Conservation (phyloP, 2,888 invertebrate genomes). For the Arrhopalites spinosus region DNA sequence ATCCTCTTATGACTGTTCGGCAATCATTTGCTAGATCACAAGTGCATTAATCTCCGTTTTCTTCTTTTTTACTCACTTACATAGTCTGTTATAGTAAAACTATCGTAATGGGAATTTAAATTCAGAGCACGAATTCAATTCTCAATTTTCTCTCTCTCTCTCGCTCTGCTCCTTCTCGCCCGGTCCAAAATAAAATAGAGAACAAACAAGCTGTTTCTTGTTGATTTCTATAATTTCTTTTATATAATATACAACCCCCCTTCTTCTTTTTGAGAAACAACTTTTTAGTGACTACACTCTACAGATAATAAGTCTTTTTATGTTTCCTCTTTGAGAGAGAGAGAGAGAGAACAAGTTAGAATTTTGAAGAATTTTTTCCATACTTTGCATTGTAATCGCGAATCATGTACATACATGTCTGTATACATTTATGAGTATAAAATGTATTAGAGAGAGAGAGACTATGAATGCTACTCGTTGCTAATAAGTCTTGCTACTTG, state of each 20-base stretch:
- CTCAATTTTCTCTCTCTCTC: not conserved
- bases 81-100: not conserved
- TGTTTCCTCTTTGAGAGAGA: no score
- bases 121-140: conserved; percentile 25
- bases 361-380: no score
- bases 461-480: no score
- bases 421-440: not conserved
- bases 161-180: not conserved
- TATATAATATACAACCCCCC: no score
- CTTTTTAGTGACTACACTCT: no score
- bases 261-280: no score
- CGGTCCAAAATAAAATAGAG: conserved; percentile 16
- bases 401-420: no score
- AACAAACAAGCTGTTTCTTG: conserved; percentile 5
- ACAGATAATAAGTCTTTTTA: no score
- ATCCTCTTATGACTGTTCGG: not conserved
- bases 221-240: conserved; percentile 25
- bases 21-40: not conserved
- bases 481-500: conserved; percentile 19
- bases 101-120: conserved; percentile 2
- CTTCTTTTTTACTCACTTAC: no score
- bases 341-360: no score
- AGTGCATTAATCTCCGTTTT: not conserved
- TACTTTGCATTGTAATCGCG: no score
- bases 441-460: no score